Evolutionary conservation across 2,888 invertebrate genomes (phyloP).

Genomic region (Ochropleura plecta): DNA sequence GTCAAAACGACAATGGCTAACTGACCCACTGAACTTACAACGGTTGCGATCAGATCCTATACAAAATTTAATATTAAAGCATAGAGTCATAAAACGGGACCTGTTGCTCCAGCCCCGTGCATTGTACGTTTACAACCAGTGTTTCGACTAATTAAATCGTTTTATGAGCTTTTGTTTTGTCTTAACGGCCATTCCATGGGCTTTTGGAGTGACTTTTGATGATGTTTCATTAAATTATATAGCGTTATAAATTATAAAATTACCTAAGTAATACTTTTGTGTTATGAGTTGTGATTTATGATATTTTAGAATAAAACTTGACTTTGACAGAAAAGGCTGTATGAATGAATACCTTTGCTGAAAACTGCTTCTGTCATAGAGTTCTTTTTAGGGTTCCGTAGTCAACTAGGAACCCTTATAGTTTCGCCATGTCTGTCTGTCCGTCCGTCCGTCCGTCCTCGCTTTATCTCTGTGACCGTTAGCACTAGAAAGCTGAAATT

Average conservation of each 20-base stretch:
- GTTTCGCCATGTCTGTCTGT: too few relatives aligned
- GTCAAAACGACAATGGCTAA: constrained; percentile 43
- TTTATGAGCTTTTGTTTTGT: constrained; percentile 76
- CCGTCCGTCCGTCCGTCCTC: too few relatives aligned
- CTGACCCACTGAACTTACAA: constrained; percentile 61
- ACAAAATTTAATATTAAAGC: constrained; percentile 64
- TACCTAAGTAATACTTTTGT: constrained; percentile 28
- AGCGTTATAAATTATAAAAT: constrained; percentile 19
- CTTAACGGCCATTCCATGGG: constrained; percentile 59
- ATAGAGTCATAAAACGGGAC: constrained; percentile 63
- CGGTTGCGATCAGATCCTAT: constrained; percentile 41
- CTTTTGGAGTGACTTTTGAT: constrained; percentile 63
- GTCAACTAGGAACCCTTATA: too few relatives aligned
- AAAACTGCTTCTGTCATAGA: constrained; percentile 22
- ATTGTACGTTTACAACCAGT: constrained; percentile 67
- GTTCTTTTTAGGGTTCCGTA: too few relatives aligned
- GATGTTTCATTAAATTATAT: constrained; percentile 56
- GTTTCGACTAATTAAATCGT: constrained; percentile 75
- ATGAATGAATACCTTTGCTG: constrained; percentile 26
- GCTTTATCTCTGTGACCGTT: too few relatives aligned
- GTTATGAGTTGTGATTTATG: constrained; percentile 48
- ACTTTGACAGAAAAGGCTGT: constrained; percentile 16
- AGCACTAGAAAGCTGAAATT: too few relatives aligned
- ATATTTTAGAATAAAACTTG: constrained; percentile 16
- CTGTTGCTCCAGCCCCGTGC: constrained; percentile 67